Percentiles rank a stretch among this genome's conserved stretches.
These are phyloP conservation scores for Lasioglossum morio DNA, from an alignment of 2,888 invertebrate genomes.

Conservation along the genomic window DNA sequence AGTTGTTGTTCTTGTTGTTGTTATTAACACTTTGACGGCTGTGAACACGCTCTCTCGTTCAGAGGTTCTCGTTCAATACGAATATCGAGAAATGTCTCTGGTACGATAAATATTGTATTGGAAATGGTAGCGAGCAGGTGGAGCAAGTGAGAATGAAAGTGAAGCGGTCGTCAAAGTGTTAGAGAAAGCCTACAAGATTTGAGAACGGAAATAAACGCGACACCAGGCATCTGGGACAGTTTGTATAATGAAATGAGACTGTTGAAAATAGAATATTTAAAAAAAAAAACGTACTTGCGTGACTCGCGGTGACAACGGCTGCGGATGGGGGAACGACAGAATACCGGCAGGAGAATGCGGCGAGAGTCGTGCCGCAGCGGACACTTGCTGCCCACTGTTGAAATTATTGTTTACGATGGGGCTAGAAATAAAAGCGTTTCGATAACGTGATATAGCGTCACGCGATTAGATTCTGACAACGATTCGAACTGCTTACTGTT, in stretches of 20 bases:
- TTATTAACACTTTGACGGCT: slow-evolving; percentile 12
- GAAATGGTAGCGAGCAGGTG: no score
- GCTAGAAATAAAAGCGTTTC: slow-evolving; percentile 64
- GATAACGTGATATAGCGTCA: background rate
- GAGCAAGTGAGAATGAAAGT: background rate
- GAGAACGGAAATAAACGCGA: slow-evolving; percentile 40
- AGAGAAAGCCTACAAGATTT: background rate
- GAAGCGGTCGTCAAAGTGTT: slow-evolving; percentile 1
- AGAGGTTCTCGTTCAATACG: background rate
- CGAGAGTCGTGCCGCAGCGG: slow-evolving; percentile 86
- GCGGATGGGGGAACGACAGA: slow-evolving; percentile 85
- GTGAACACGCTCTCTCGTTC: background rate
- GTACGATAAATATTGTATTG: no score
- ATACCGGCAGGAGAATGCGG: slow-evolving; percentile 86
- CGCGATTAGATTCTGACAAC: background rate
- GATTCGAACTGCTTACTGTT: slow-evolving; percentile 77
- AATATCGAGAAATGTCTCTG: no score
- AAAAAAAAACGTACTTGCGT: slow-evolving; percentile 83
- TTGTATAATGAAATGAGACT: slow-evolving; percentile 43
- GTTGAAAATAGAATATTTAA: background rate
- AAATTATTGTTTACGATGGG: slow-evolving; percentile 84
- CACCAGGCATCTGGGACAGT: slow-evolving; percentile 47
- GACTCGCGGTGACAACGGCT: slow-evolving; percentile 87
- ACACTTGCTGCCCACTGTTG: slow-evolving; percentile 83
- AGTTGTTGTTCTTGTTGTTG: no score